These are phyloP conservation scores for Odontophorus gujanensis DNA, from an alignment of 2,113 vertebrate species.

Conservation along the genomic window DNA sequence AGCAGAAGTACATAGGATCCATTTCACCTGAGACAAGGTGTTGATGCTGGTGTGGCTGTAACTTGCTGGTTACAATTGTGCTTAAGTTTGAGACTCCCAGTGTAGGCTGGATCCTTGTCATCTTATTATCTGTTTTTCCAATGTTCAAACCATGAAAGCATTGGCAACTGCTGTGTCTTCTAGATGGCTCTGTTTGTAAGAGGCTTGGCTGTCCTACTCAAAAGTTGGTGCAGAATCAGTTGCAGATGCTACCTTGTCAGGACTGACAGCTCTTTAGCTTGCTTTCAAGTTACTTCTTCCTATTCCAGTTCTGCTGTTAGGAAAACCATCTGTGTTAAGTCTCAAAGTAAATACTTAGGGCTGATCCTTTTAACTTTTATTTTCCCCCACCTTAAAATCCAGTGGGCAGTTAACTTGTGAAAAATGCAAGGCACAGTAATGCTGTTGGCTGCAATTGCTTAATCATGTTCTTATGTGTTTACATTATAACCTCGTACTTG, in stretches of 20 bases:
- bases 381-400: not conserved
- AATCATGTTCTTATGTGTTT: not conserved
- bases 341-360: not conserved
- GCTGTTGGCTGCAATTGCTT: not conserved
- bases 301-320: not conserved
- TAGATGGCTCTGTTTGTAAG: not conserved
- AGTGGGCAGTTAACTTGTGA: not conserved
- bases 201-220: not conserved
- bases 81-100: fast-evolving
- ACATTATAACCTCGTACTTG: not conserved
- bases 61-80: not conserved
- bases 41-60: not conserved
- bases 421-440: not conserved
- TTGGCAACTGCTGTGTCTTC: not conserved
- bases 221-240: not conserved
- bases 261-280: not conserved
- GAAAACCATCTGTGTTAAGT: not conserved
- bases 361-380: not conserved
- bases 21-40: not conserved
- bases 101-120: not conserved
- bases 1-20: not conserved
- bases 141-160: not conserved
- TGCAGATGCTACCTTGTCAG: not conserved
- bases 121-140: not conserved
- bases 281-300: not conserved